Base-by-base conservation (phyloP, 2,888 invertebrate genomes). In the Drosophila niveifrons region DNA sequence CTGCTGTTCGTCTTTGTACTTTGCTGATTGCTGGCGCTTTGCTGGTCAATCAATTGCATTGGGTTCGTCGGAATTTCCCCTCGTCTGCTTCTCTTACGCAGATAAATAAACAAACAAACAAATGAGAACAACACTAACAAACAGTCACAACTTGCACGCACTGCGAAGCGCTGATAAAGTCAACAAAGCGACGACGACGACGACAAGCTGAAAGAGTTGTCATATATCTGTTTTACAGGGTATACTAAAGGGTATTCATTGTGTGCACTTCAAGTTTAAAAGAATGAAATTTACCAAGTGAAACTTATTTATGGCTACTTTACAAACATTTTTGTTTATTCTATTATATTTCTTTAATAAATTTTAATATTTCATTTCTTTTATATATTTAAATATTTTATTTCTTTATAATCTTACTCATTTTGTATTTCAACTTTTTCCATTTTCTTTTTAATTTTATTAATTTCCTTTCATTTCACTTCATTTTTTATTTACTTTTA, bases 81-180 rank as follows among this genome's bases (percentile, higher is more conserved):
- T n/a, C n/a, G 36, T n/a, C 39, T 15, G 2, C 13, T 2, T 39
- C 36, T 36, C 11, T 36, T 75, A 75, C 77, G 64, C 72, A 76
- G 77, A 75, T 75, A 75, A 75, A 72, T 47, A 76, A 64, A 67
- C 61, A 72, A 64, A 64, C 63, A 75, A 72, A 56, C 44, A 65
- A 41, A 41, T 41, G 6, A 15, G 39, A 41, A 15, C 39, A 41
- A 41, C 15, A 41, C 13, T 6, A 41, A 41, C 39, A 31, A 23
- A 23, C 23, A 23, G 23, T 23, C 23, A 31, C 31, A 41, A 28
- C 11, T 23, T 10, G 9, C 23, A 39, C 36, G 51, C 36, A 52
- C 18, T 23, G 51, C 23, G 51, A 53, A 53, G 11, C 15, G 28
- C 28, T 52, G 52, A 52, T 52, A 39, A 52, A 52, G 28, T 52